phyloP scores from a whole-genome alignment of 2,113 vertebrate genomes.

The Alosa alosa region DNA sequence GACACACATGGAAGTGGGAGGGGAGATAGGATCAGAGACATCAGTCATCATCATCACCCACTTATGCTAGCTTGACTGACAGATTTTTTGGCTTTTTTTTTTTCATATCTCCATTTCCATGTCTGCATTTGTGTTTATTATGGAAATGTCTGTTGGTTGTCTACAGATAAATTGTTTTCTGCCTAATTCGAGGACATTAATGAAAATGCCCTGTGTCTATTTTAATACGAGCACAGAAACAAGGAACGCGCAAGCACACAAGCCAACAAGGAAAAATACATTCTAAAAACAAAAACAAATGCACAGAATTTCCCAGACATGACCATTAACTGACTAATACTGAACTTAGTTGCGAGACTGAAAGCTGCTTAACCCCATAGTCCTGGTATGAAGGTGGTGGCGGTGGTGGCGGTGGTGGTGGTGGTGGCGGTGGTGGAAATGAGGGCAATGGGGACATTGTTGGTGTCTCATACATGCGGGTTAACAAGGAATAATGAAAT shows the following conservation, averaged over 20 bases:
- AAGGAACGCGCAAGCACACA: no score
- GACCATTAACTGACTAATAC: not conserved
- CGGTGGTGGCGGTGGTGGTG: no score
- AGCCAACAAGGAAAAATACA: no score
- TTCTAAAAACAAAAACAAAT: not conserved
- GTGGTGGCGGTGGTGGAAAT: not conserved
- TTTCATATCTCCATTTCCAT: not conserved
- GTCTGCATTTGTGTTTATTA: not conserved
- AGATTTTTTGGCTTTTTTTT: no score
- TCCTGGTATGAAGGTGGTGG: not conserved
- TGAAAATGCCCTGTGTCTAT: no score
- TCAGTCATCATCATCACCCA: not conserved
- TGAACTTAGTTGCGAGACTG: not conserved
- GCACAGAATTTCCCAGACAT: not conserved
- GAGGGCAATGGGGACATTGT: not conserved
- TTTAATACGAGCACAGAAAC: no score
- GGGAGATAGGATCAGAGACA: not conserved
- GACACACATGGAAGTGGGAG: not conserved
- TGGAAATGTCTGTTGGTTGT: not conserved
- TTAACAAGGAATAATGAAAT: conserved; percentile 51
- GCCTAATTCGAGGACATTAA: not conserved
- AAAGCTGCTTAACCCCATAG: not conserved
- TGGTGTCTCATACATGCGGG: not conserved
- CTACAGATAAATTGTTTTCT: not conserved
- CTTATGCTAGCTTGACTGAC: not conserved